phyloP scores from a whole-genome alignment of 2,797 vertebrate genomes.

The Aphelocoma californica region DNA sequence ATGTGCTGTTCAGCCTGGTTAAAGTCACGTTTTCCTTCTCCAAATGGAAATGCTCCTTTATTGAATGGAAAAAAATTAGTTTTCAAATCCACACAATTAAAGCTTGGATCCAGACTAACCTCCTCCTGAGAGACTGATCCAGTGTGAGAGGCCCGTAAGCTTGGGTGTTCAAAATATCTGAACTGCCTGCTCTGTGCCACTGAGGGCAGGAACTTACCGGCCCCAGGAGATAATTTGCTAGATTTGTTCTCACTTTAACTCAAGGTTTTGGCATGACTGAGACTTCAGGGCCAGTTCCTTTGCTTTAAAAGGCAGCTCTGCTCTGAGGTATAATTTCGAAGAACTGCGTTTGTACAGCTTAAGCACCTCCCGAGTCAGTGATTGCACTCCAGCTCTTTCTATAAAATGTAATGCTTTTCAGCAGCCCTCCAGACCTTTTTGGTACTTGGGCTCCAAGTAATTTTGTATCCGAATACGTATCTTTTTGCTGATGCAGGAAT shows the following conservation, averaged over 20 bases:
- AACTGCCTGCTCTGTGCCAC: background rate
- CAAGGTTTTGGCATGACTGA: background rate
- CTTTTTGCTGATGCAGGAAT: background rate
- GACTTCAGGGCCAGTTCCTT: background rate
- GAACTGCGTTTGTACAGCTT: background rate
- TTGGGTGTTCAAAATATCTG: background rate
- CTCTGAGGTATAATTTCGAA: background rate
- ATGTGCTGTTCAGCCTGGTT: background rate
- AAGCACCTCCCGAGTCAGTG: background rate
- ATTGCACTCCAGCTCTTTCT: background rate
- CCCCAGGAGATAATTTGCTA: background rate
- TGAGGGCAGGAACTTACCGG: background rate
- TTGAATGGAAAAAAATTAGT: background rate
- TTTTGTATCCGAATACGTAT: background rate
- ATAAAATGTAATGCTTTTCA: background rate
- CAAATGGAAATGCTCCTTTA: background rate
- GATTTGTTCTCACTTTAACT: background rate
- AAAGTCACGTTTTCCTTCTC: background rate
- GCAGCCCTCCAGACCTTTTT: background rate
- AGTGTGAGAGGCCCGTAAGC: background rate
- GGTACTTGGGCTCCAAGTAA: background rate
- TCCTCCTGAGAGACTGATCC: background rate
- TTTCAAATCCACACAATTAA: background rate
- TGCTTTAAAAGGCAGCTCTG: slow-evolving; percentile 12
- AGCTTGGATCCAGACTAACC: background rate